These are phyloP conservation scores for Oligia fasciuncula DNA, from an alignment of 2,888 invertebrate species.

Conservation along the genomic window DNA sequence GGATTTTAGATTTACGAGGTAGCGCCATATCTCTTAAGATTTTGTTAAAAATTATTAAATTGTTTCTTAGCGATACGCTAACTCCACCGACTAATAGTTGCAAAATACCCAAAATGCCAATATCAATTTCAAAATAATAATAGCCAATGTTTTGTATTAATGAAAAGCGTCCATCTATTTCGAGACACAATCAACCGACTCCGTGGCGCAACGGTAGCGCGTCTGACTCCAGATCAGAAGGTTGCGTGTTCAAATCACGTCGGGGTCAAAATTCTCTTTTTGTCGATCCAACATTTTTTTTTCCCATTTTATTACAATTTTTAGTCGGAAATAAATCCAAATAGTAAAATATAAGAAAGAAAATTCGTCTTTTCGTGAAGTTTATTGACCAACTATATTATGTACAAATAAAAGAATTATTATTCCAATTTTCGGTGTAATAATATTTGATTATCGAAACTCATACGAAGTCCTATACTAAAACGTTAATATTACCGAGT, in stretches of 20 bases:
- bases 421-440: conserved; percentile 11
- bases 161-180: conserved; percentile 6
- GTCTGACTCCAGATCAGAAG: conserved; percentile 99
- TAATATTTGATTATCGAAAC: conserved; percentile 28
- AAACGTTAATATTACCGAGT: conserved; percentile 41
- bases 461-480: conserved; percentile 28
- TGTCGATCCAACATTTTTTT: not conserved
- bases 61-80: not conserved
- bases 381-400: not conserved
- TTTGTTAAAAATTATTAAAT: too few relatives aligned
- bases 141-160: not conserved
- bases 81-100: not conserved
- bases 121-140: not conserved
- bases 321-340: not conserved
- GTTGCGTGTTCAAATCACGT: conserved; percentile 99
- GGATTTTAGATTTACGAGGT: too few relatives aligned
- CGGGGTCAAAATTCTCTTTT: conserved; percentile 92
- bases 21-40: too few relatives aligned
- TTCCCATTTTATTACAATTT: not conserved
- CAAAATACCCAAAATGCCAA: not conserved
- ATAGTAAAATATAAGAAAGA: not conserved
- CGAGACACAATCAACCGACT: conserved; percentile 84
- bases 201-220: conserved; percentile 99
- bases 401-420: conserved; percentile 11
- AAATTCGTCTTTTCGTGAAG: not conserved